Percentiles rank a stretch among this genome's conserved stretches.
These are phyloP conservation scores for Origma solitaria DNA, from an alignment of 2,113 vertebrate species.

Conservation along the genomic window DNA sequence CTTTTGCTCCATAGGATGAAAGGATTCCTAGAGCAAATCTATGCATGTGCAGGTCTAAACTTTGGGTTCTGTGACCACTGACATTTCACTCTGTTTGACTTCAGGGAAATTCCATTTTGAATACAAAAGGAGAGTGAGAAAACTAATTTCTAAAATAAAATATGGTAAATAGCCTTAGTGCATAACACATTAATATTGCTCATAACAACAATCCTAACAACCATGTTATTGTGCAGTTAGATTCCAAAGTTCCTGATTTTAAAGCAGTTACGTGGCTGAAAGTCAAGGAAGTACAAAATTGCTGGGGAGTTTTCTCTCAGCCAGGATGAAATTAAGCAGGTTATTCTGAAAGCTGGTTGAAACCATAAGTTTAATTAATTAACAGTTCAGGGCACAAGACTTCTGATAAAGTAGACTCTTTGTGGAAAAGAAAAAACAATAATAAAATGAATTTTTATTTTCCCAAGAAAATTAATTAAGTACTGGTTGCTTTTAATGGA, in stretches of 20 bases:
- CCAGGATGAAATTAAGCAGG: not conserved
- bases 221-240: not conserved
- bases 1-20: not conserved
- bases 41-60: not conserved
- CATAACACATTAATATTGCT: not conserved
- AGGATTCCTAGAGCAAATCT: not conserved
- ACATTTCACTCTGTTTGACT: not conserved
- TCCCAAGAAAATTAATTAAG: slow-evolving; percentile 14
- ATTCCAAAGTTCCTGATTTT: not conserved
- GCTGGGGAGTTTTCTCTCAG: not conserved
- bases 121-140: not conserved
- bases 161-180: not conserved
- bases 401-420: not conserved
- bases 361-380: not conserved
- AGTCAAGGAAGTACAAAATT: not conserved
- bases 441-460: not conserved
- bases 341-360: not conserved
- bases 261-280: not conserved
- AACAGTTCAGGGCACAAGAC: not conserved
- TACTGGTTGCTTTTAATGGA: not conserved
- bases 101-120: not conserved
- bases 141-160: not conserved
- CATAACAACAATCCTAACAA: not conserved
- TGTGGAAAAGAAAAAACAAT: not conserved
- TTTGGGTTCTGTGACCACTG: not conserved